Evolutionary conservation across 2,113 vertebrate species (phyloP), one percentile per base, ranked within the genome.

Genomic region (Corythaixoides concolor): DNA sequence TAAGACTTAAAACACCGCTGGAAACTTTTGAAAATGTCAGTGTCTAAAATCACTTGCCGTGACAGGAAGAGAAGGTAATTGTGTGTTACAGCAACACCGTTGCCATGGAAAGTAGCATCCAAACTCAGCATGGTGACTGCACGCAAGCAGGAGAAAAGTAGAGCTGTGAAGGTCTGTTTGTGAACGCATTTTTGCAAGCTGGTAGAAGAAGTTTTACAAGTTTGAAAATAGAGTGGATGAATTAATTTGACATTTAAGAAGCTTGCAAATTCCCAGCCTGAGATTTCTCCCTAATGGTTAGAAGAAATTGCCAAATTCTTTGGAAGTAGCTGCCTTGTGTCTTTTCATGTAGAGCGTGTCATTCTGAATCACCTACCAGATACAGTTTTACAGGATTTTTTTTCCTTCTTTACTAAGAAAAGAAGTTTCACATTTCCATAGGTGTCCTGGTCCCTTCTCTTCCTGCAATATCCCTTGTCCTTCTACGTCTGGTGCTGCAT

Each of bases 41-140:
- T 10, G 0, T 95, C 77, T 89, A 76, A 85, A 91, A 77, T 73
- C 77, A 69, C 84, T 88, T 41, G 75, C 70, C 92, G 80, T 94
- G 92, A 78, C 50, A 67, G 89, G 80, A 96, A 70, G 86, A 78
- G 84, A 94, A 79, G 0, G 3, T 89, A 76, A 79, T 60, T 76
- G 86, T 82, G 69, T 87, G 73, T 93, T 95, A 72, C 68, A 82
- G 73, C 87, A 89, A 50, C 33, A 12, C 74, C 33, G 91, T 97
- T 97, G 81, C 92, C 74, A 89, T 95, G 96, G 96, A 59, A 94
- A 95, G 68, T n/a, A 77, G 87, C 93, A 95, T 91, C 95, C 67
- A 91, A 74, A 64, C 94, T 95, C 94, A 91, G 94, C 74, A 41
- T 80, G 85, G 59, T 59, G 63, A n/a, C 87, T 96, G 91, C 74